These are phyloP conservation scores for Heliconius eleuchia DNA, from an alignment of 1,140 invertebrate species.

Conservation along the genomic window DNA sequence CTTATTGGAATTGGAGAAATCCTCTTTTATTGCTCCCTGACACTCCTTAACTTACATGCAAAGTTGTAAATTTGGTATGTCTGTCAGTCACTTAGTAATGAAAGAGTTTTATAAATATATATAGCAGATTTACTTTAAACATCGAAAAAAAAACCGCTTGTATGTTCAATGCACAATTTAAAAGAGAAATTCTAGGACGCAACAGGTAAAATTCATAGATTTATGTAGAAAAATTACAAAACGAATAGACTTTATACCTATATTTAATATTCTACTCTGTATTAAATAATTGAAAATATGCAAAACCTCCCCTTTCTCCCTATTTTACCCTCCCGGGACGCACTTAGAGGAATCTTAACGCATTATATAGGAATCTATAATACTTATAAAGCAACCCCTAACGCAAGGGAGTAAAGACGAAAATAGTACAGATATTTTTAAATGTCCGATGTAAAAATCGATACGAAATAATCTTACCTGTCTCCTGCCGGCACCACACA, in stretches of 20 bases:
- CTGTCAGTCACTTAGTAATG: no score
- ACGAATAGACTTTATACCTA: neutral
- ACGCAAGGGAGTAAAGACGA: neutral
- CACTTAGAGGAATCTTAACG: conserved; percentile 8
- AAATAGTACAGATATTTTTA: conserved; percentile 6
- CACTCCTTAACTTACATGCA: no score
- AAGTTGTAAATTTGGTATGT: no score
- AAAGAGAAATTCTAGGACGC: neutral
- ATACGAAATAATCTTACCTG: conserved; percentile 46
- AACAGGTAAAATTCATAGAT: neutral
- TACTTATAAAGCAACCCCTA: neutral
- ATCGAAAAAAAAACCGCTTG: neutral
- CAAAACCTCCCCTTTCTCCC: neutral
- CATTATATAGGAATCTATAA: conserved; percentile 12
- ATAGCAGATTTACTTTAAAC: neutral
- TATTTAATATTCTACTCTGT: neutral
- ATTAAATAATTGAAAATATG: neutral
- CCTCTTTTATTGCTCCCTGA: no score
- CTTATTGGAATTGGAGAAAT: no score
- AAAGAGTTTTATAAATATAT: no score
- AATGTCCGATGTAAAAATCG: conserved; percentile 8
- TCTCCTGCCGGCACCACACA: conserved; percentile 44
- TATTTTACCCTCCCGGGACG: conserved; percentile 3
- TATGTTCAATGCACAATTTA: neutral
- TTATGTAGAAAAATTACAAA: neutral